These are phyloP conservation scores for Coregonus clupeaformis DNA, from an alignment of 2,113 vertebrate genomes.

Conservation along the genomic window DNA sequence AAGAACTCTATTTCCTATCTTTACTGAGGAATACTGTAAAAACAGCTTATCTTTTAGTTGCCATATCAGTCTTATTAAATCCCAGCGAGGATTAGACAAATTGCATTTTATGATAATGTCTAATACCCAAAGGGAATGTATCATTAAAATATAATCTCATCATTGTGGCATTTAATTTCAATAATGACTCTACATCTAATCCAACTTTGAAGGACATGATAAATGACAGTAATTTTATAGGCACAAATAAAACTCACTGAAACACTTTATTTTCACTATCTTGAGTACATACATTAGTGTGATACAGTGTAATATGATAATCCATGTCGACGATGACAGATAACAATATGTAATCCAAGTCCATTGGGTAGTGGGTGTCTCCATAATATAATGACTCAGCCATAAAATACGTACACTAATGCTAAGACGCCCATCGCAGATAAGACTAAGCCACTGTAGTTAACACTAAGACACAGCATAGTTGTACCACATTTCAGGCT, in stretches of 20 bases:
- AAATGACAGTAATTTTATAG: slow-evolving; percentile 2
- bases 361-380: too few relatives aligned
- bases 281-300: neutral
- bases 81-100: slow-evolving; percentile 64
- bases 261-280: too few relatives aligned
- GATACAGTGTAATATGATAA: too few relatives aligned
- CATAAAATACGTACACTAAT: too few relatives aligned
- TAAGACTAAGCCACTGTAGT: neutral
- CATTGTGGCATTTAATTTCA: slow-evolving; percentile 17
- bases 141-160: slow-evolving; percentile 38
- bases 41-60: slow-evolving; percentile 58
- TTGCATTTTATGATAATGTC: slow-evolving; percentile 56
- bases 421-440: neutral
- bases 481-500: too few relatives aligned
- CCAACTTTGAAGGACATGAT: slow-evolving; percentile 2
- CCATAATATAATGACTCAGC: too few relatives aligned
- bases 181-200: neutral
- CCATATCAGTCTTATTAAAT: slow-evolving; percentile 63
- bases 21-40: slow-evolving; percentile 27
- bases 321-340: too few relatives aligned
- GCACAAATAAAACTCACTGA: neutral
- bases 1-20: slow-evolving; percentile 54
- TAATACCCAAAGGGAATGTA: slow-evolving; percentile 36
- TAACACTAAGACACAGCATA: neutral
- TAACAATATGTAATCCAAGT: too few relatives aligned